A percentile compares a stretch with the other conserved stretches of the same genome.
phyloP scores from a whole-genome alignment of 2,888 invertebrate genomes.

The Eristalinus aeneus region DNA sequence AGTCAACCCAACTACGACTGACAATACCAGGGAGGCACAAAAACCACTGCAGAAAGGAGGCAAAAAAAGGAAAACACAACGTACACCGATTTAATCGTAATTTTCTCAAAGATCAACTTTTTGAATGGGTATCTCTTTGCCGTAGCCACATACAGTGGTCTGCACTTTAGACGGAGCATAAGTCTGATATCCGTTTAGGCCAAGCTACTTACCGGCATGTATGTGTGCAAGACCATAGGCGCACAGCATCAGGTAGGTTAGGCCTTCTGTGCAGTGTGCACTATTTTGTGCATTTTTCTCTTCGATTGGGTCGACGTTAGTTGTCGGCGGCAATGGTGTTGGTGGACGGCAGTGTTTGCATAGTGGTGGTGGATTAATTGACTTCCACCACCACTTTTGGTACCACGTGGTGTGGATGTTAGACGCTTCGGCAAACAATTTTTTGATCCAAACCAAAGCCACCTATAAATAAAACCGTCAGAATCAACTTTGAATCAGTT shows the following conservation, averaged over 20 bases:
- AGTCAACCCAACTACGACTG: constrained; percentile 10
- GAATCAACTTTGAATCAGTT: constrained; percentile 75
- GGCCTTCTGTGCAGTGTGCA: neutral
- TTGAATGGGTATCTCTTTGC: constrained; percentile 47
- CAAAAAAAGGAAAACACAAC: constrained; percentile 41
- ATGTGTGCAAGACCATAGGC: neutral
- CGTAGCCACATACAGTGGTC: constrained; percentile 14
- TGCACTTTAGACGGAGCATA: constrained; percentile 37
- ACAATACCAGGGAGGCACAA: constrained; percentile 46
- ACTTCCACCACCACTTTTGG: constrained; percentile 57
- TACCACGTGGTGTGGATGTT: constrained; percentile 63
- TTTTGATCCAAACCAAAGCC: constrained; percentile 32
- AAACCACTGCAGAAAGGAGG: neutral
- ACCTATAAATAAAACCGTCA: constrained; percentile 69
- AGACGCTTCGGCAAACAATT: constrained; percentile 33
- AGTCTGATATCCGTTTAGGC: constrained; percentile 42
- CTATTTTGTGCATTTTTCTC: neutral
- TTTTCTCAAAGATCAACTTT: constrained; percentile 69
- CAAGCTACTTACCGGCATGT: neutral
- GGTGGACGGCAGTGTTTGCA: neutral
- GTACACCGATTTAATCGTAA: constrained; percentile 63
- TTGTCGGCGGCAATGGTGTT: constrained; percentile 17
- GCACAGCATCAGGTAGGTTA: neutral
- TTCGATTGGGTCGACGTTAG: neutral
- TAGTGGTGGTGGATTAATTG: neutral